Evolutionary conservation across 2,113 vertebrate species (phyloP).

Genomic region (Promerops cafer): DNA sequence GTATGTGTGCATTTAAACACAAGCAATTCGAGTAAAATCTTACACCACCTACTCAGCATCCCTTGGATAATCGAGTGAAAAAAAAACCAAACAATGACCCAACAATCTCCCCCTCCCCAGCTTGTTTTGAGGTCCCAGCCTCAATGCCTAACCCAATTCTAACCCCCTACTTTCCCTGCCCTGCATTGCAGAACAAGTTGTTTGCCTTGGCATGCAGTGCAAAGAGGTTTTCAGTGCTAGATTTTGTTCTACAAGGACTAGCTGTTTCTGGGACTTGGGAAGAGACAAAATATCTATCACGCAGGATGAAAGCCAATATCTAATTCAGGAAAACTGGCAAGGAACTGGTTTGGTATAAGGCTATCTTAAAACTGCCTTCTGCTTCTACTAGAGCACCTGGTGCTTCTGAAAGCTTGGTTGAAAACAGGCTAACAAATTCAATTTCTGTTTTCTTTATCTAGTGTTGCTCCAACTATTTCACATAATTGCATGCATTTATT

Average conservation of each 20-base stretch:
- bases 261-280: background rate
- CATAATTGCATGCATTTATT: background rate
- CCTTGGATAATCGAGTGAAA: background rate
- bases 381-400: conserved; percentile 1
- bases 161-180: background rate
- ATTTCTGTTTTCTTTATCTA: background rate
- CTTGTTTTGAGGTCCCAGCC: background rate
- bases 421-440: background rate
- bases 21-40: background rate
- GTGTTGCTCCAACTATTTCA: background rate
- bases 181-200: background rate
- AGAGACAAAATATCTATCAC: background rate
- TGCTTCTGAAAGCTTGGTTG: background rate
- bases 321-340: conserved; percentile 34
- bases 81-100: background rate
- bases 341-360: background rate
- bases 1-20: background rate
- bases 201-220: background rate
- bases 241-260: background rate
- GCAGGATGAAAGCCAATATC: conserved; percentile 4
- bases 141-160: background rate
- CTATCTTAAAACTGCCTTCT: conserved; percentile 43
- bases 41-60: background rate
- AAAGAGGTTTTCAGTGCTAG: background rate
- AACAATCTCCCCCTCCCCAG: background rate